A percentile compares a stretch with the other conserved stretches of the same genome.
Evolutionary conservation across 2,797 vertebrate species (phyloP).

Genomic region (Cryptoprocta ferox): DNA sequence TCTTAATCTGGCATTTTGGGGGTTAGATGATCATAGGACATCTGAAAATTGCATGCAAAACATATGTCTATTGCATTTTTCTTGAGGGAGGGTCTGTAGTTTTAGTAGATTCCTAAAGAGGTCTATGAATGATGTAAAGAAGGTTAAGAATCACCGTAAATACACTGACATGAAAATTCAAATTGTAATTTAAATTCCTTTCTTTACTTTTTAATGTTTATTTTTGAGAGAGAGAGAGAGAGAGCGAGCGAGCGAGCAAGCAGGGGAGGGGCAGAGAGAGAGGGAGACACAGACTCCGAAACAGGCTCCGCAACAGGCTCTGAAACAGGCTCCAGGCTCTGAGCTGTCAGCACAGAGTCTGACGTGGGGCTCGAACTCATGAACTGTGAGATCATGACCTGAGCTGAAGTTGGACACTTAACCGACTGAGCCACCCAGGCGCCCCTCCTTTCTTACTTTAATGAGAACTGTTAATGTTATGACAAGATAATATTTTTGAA

Average conservation of each 20-base stretch:
- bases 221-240: too few species aligned
- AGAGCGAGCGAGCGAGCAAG: too few species aligned
- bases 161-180: not conserved
- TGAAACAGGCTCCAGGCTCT: too few species aligned
- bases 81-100: not conserved
- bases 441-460: not conserved
- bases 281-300: too few species aligned
- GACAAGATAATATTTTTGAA: not conserved
- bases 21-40: not conserved
- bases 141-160: not conserved
- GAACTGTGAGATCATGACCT: too few species aligned
- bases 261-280: too few species aligned
- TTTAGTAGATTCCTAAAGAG: not conserved
- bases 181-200: constrained; percentile 21
- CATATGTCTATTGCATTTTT: not conserved
- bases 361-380: too few species aligned
- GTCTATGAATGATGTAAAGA: not conserved
- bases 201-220: not conserved
- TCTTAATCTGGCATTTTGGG: not conserved
- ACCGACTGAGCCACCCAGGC: too few species aligned
- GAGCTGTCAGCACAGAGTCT: too few species aligned
- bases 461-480: not conserved
- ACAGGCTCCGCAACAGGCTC: too few species aligned
- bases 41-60: not conserved
- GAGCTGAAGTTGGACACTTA: too few species aligned